Conservation (phyloP, 1,140 invertebrate genomes). For the Caligus rogercresseyi region DNA sequence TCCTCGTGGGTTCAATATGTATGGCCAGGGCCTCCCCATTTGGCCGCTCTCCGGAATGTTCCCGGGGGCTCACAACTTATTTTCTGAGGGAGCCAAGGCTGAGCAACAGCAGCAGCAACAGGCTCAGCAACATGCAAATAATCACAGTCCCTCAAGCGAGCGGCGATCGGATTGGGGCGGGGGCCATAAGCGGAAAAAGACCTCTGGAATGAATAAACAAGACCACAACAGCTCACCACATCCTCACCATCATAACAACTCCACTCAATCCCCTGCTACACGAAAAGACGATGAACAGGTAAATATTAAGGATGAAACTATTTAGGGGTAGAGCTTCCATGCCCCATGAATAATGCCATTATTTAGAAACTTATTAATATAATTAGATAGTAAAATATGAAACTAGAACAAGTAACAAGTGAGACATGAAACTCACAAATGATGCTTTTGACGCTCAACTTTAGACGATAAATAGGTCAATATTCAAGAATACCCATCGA, state of each 20-base stretch:
- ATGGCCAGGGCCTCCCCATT: constrained; percentile 12
- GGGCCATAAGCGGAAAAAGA: constrained; percentile 4
- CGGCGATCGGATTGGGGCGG: not conserved
- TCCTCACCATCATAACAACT: not conserved
- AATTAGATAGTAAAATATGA: no score
- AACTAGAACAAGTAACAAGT: no score
- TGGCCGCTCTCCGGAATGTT: constrained; percentile 18
- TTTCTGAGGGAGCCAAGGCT: not conserved
- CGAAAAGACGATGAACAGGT: not conserved
- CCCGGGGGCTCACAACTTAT: constrained; percentile 14
- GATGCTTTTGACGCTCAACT: no score
- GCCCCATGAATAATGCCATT: no score
- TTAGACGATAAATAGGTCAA: no score
- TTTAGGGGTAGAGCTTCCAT: no score
- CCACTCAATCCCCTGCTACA: no score
- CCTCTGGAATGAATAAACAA: not conserved
- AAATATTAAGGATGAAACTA: no score
- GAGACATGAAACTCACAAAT: no score
- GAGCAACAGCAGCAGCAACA: not conserved
- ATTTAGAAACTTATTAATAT: no score
- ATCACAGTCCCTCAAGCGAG: not conserved
- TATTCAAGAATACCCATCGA: no score
- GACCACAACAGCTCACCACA: not conserved
- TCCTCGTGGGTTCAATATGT: not conserved
- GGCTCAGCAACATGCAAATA: not conserved